A percentile compares a stretch with the other conserved stretches of the same genome.
Conservation (phyloP, 1,140 invertebrate species). For the Drosophila nasuta region DNA sequence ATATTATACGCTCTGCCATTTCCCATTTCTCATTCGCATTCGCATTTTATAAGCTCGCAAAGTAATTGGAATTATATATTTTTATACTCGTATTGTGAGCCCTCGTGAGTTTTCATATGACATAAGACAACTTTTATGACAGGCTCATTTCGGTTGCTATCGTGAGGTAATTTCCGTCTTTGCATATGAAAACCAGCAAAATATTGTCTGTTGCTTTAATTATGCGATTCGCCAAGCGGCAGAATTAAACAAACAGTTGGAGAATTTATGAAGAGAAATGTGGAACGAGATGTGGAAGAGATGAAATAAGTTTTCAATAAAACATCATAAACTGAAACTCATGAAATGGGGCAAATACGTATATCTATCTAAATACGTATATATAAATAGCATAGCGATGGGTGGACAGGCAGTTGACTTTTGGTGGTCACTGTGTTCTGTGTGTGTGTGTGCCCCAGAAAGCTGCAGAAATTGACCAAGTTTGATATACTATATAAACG, state of each 20-base stretch:
- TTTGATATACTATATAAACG: constrained; percentile 20
- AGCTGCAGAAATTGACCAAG: constrained; percentile 40
- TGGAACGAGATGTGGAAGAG: neutral
- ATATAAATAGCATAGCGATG: constrained; percentile 9
- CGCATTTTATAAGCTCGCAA: constrained; percentile 14
- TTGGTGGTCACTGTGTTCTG: constrained; percentile 33
- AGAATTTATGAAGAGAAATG: neutral
- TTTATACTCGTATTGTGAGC: neutral
- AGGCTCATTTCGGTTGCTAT: constrained; percentile 21
- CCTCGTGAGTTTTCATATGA: constrained; percentile 14
- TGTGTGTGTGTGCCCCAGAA: neutral
- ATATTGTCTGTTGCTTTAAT: constrained; percentile 18
- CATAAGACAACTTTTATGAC: constrained; percentile 34
- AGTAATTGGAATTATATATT: constrained; percentile 28
- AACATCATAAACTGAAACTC: constrained; percentile 33
- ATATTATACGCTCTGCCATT: neutral
- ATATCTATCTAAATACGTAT: constrained; percentile 1
- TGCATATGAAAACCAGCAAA: neutral
- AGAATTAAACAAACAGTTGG: constrained; percentile 14
- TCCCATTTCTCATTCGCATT: neutral
- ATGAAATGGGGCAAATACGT: constrained; percentile 22
- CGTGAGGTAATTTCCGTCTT: constrained; percentile 21
- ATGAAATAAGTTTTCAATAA: constrained; percentile 43
- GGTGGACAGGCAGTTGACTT: constrained; percentile 38
- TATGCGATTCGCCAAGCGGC: constrained; percentile 5